Conservation (phyloP, 2,113 vertebrate species). For the Triplophysa dalaica region DNA sequence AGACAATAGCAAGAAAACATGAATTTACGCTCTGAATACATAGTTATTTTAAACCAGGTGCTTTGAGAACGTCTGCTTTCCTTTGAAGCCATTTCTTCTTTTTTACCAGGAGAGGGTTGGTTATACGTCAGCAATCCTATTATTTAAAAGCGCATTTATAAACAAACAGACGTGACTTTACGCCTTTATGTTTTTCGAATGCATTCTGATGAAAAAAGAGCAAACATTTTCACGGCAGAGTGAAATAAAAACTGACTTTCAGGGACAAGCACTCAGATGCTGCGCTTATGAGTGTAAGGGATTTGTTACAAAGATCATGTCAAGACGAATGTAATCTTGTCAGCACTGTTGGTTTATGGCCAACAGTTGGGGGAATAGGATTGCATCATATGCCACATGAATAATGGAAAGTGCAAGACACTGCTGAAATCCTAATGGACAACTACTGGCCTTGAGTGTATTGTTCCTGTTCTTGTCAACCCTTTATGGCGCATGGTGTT, state of each 20-base stretch:
- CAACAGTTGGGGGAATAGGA: background rate
- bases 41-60: constrained; percentile 47
- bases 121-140: constrained; percentile 21
- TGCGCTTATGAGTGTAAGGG: background rate
- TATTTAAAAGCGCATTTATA: constrained; percentile 25
- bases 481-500: too few species aligned
- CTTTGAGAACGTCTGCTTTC: constrained; percentile 32
- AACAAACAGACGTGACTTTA: constrained; percentile 21
- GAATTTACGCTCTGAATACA: constrained; percentile 48
- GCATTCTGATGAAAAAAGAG: background rate
- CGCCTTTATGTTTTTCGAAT: background rate
- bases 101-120: constrained; percentile 28
- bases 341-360: constrained; percentile 21
- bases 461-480: background rate
- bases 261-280: constrained; percentile 1
- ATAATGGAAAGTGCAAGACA: constrained; percentile 20
- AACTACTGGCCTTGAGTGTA: background rate
- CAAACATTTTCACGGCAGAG: background rate
- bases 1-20: constrained; percentile 17
- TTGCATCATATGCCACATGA: constrained; percentile 20
- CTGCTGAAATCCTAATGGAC: background rate
- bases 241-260: constrained; percentile 13
- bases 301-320: constrained; percentile 14
- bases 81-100: constrained; percentile 42
- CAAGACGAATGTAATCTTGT: constrained; percentile 19